phyloP scores from a whole-genome alignment of 2,888 invertebrate genomes.

The Tachina grossa region DNA sequence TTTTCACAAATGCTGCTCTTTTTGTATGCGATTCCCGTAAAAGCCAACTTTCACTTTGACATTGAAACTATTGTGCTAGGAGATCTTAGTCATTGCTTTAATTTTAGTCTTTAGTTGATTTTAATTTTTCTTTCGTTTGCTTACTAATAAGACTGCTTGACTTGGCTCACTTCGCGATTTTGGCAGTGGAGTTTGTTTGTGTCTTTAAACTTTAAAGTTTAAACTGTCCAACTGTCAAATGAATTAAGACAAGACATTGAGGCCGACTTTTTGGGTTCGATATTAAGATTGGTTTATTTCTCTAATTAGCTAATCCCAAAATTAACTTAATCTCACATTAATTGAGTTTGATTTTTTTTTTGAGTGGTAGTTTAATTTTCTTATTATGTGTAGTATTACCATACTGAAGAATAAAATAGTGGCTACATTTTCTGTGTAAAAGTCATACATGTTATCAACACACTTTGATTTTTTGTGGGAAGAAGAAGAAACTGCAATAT shows the following conservation, averaged over 20 bases:
- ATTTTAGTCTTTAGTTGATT: constrained; percentile 46
- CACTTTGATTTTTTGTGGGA: no score
- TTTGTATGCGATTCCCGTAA: constrained; percentile 59
- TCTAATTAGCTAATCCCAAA: no score
- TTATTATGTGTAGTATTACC: no score
- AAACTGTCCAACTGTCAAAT: constrained; percentile 7
- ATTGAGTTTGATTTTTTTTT: no score
- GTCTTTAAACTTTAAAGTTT: constrained; percentile 9
- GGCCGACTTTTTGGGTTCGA: no score
- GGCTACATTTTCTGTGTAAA: no score
- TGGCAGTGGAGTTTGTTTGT: constrained; percentile 55
- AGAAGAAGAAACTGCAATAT: no score
- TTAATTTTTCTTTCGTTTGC: constrained; percentile 15
- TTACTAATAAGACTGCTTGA: constrained; percentile 7
- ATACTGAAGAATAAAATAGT: no score
- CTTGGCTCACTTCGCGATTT: constrained; percentile 49
- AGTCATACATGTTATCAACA: no score
- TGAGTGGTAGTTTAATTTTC: no score
- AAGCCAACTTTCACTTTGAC: constrained; percentile 82
- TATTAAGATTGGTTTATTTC: no score
- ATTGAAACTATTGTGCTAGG: constrained; percentile 78
- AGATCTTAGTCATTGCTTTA: constrained; percentile 55
- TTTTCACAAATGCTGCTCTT: neutral
- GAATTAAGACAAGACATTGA: neutral
- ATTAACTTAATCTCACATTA: no score